phyloP scores from a whole-genome alignment of 2,113 vertebrate species.

The Cricetomys ansorgei region DNA sequence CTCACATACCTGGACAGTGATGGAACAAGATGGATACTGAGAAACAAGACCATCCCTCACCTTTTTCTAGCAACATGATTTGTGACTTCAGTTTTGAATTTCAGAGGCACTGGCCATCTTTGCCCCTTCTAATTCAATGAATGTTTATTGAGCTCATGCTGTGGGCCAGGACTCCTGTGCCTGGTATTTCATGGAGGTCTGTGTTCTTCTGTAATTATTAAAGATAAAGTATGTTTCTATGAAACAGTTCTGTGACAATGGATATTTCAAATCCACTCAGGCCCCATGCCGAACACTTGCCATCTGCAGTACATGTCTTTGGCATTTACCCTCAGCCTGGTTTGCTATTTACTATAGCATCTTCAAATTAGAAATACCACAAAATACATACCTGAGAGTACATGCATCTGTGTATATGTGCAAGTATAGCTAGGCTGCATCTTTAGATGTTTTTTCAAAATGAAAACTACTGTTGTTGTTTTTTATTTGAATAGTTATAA shows the following conservation, averaged over 20 bases:
- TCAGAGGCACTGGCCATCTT: neutral
- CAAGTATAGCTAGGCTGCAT: neutral
- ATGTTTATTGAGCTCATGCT: neutral
- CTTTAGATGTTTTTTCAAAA: neutral
- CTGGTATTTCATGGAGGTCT: neutral
- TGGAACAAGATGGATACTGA: neutral
- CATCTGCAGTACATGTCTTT: neutral
- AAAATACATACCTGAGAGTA: neutral
- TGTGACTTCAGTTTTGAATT: neutral
- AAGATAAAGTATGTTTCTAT: neutral
- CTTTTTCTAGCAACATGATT: neutral
- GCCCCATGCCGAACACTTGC: neutral
- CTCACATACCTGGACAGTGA: constrained; percentile 14
- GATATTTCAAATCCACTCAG: neutral
- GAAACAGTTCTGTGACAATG: neutral
- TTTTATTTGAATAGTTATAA: constrained; percentile 17
- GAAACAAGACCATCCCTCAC: neutral
- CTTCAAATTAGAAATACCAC: neutral
- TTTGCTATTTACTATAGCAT: neutral
- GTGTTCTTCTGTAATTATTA: neutral
- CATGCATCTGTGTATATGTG: neutral
- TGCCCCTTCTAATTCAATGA: neutral
- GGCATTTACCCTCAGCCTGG: neutral
- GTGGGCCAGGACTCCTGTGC: neutral
- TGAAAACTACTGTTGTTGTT: constrained; percentile 9